These are phyloP conservation scores for Coranthus polyacanthus DNA, from an alignment of 2,797 vertebrate genomes.

Conservation along the genomic window DNA sequence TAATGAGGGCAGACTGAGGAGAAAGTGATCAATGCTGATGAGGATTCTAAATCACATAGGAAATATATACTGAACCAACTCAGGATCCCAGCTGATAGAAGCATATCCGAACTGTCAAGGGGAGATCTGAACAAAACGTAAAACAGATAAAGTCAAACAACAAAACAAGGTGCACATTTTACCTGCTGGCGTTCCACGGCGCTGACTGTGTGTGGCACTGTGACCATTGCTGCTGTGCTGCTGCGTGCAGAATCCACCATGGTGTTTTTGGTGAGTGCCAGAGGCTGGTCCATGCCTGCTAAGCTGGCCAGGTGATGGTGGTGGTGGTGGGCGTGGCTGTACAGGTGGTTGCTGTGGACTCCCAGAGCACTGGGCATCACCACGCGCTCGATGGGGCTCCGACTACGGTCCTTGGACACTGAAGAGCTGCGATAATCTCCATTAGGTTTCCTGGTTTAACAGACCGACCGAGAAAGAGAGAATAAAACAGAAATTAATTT, in stretches of 20 bases:
- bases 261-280: constrained; percentile 97
- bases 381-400: constrained; percentile 93
- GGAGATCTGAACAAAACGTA: too few species aligned
- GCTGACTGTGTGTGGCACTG: constrained; percentile 81
- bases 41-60: background rate
- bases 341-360: constrained; percentile 90
- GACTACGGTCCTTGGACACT: constrained; percentile 89
- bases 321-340: constrained; percentile 78
- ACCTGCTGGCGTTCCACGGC: constrained; percentile 96
- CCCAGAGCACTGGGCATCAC: constrained; percentile 86
- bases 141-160: background rate
- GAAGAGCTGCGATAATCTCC: constrained; percentile 90
- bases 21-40: constrained; percentile 15
- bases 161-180: constrained; percentile 22
- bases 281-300: constrained; percentile 93
- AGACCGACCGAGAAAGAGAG: background rate
- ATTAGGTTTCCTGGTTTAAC: constrained; percentile 89
- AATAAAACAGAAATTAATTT: background rate
- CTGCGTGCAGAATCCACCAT: constrained; percentile 86
- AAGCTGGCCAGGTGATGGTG: constrained; percentile 89
- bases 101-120: too few species aligned
- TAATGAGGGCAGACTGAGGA: background rate
- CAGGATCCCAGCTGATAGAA: too few species aligned
- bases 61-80: too few species aligned
- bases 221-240: constrained; percentile 57